Evolutionary conservation across 2,113 vertebrate species (phyloP).

Genomic region (Ramphastos sulfuratus): DNA sequence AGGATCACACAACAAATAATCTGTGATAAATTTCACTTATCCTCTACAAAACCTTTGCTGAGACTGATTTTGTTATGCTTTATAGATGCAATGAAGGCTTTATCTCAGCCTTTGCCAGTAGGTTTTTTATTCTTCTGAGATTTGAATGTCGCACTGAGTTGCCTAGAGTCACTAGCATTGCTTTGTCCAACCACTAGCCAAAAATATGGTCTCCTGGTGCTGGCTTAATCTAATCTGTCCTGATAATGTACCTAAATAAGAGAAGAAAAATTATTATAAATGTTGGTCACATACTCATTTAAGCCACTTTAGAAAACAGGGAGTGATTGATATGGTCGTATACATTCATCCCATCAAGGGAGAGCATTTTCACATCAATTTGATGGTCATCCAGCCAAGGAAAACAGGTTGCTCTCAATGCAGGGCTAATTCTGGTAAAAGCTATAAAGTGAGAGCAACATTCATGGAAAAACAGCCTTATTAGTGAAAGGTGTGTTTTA

Average conservation of each 20-base stretch:
- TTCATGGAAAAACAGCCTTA: background rate
- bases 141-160: background rate
- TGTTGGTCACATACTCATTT: background rate
- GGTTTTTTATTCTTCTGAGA: background rate
- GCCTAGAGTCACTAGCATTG: background rate
- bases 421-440: background rate
- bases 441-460: background rate
- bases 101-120: background rate
- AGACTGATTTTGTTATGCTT: background rate
- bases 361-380: background rate
- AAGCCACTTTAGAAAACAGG: background rate
- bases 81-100: conserved; percentile 3
- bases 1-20: background rate
- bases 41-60: background rate
- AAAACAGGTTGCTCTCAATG: conserved; percentile 13
- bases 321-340: background rate
- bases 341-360: background rate
- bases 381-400: background rate
- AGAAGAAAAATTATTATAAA: background rate
- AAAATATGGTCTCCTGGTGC: background rate
- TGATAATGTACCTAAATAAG: conserved; percentile 16
- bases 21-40: background rate
- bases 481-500: background rate
- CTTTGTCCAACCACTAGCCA: background rate
- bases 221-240: conserved; percentile 25